phyloP scores from a whole-genome alignment of 1,140 invertebrate genomes.

The Heliconius hermathena region DNA sequence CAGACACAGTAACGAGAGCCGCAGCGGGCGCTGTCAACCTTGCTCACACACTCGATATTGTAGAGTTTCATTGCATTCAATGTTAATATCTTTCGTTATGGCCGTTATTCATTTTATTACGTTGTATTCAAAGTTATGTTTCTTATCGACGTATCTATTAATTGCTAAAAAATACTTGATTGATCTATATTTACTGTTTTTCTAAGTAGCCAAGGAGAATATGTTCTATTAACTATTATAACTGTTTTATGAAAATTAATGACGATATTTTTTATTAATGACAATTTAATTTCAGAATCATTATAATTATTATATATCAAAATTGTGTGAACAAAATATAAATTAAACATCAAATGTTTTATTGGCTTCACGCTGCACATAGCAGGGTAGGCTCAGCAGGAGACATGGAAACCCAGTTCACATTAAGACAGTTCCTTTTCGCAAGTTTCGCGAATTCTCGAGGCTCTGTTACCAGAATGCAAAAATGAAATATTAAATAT shows the following conservation, averaged over 20 bases:
- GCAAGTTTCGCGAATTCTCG: too few species aligned
- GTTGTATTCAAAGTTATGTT: background rate
- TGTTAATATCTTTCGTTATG: background rate
- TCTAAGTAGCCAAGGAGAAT: background rate
- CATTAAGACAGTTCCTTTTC: too few species aligned
- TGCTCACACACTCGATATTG: background rate
- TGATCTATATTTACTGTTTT: background rate
- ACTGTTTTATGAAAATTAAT: background rate
- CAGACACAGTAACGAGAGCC: background rate
- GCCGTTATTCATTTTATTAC: background rate
- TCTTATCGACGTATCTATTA: background rate
- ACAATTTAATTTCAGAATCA: background rate
- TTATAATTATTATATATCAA: too few species aligned
- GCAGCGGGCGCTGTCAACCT: constrained; percentile 4
- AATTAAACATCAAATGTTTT: too few species aligned
- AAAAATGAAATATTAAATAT: too few species aligned
- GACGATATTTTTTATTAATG: background rate
- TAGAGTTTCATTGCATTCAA: constrained; percentile 2
- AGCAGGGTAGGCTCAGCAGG: too few species aligned
- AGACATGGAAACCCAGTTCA: too few species aligned
- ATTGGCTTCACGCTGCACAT: too few species aligned
- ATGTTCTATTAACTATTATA: background rate
- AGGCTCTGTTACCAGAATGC: too few species aligned
- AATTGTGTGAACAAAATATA: too few species aligned
- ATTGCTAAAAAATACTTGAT: background rate